Evolutionary conservation across 2,888 invertebrate genomes (phyloP), one percentile per base, ranked within the genome.

Genomic region (Ferdinandea cuprea): DNA sequence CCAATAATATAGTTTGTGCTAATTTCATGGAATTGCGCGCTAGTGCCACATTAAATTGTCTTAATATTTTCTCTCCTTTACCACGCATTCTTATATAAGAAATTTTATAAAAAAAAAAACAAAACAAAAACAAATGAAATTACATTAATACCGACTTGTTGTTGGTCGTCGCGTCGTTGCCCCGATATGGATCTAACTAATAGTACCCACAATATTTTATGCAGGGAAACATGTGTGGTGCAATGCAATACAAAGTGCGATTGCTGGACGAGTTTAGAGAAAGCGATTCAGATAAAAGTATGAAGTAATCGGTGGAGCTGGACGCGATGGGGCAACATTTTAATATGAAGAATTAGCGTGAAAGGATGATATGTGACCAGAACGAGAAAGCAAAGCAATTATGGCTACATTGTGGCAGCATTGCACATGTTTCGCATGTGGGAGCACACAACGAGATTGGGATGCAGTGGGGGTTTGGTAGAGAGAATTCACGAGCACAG

Each of bases 11-110:
- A 44, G 71, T 15, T 61, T 72, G 81, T 56, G 81, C 81, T 71
- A 72, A 77, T 83, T 83, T 83, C 66, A 77, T 72, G 81, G 66
- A 83, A 83, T 77, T 72, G 81, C 66, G 77, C 77, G 52, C 77
- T 72, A 72, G 66, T 77, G 81, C 77, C 77, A 63, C 59, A 77
- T 77, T 68, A 77, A 81, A 83, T 77, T 77, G 81, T 83, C 66
- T 83, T 83, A 59, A 83, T 77, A 72, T 77, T 65, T 72, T 72
- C 54, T 66, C 66, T 68, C 32, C 35, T 30, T 46, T 25, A 8
- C 59, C 81, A 74, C 66, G 59, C 72, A 68, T 59, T 61, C 52
- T 59, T 37, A 19, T 37, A 19, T 58, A 42, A 66, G 40, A 37
- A 59, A 54, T 44, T n/a, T n/a, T n/a, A n/a, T 28, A 46, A 65